Base-by-base conservation (phyloP, 1,140 invertebrate species). In the Caenorhabditis briggsae region DNA sequence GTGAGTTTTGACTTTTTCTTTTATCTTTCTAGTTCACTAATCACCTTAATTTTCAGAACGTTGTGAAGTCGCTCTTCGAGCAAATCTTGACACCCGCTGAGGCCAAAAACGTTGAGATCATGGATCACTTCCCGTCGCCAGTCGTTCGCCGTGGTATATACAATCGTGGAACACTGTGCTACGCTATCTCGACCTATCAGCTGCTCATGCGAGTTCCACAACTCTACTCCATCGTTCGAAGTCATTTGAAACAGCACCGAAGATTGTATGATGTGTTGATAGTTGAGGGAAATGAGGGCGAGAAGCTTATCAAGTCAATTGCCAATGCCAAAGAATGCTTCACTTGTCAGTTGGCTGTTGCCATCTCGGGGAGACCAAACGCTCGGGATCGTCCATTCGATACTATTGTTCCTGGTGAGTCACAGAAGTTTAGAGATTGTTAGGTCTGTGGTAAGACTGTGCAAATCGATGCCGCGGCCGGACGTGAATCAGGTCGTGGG, bases 171-270 rank as follows among this genome's bases (percentile, higher is more conserved):
- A 53, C 70, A 11, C 20, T 53, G 3, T 78, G 70, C 46, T 78
- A 78, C 14, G 70, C 70, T 1, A 78, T 78, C 14, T 78, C 70
- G 9, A 23, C 41, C n/a, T 46, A 53, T 0, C 70, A 78, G n/a
- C 23, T 78, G 20, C n/a, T 53, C 1, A 16, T 78, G 1, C 5
- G 70, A 78, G 70, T 78, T 23, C 70, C 70, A 12, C 70, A 78
- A 50, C n/a, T 78, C 18, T 78, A 78, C 46, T 78, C 70, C 0
- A 78, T 78, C 8, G 23, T 78, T 3, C 33, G 70, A 20, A 78
- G 70, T 23, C 70, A 78, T 18, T 65, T 33, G 33, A 33, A 20
- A 16, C 41, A 33, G 18, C 64, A 70, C 33, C 1, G n/a, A 41
- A 1, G n/a, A 46, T 12, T 46, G 46, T 46, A 43, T 5, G 64